Evolutionary conservation across 2,797 vertebrate species (phyloP).

Genomic region (Synaphobranchus kaupii): DNA sequence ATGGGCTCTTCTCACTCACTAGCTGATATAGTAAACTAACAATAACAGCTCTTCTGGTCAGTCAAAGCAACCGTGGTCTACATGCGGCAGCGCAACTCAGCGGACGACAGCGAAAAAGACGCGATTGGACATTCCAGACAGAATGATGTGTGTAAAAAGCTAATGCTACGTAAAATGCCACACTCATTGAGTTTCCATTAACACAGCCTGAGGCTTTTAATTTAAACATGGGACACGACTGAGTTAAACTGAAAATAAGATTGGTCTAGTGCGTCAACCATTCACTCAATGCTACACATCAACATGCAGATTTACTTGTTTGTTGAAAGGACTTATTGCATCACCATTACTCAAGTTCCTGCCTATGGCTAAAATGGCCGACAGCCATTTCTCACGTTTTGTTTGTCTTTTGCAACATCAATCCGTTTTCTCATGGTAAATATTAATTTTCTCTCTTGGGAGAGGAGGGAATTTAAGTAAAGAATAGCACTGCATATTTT

Average conservation of each 20-base stretch:
- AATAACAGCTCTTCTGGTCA: neutral
- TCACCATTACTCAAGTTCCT: neutral
- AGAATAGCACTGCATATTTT: neutral
- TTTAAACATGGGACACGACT: neutral
- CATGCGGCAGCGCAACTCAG: neutral
- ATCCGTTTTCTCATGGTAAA: neutral
- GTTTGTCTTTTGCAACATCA: neutral
- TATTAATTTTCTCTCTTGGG: neutral
- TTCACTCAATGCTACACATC: neutral
- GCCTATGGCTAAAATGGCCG: neutral
- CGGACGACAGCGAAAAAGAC: neutral
- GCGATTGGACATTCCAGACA: no score
- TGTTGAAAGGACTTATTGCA: neutral
- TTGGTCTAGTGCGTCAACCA: neutral
- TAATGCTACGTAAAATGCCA: no score
- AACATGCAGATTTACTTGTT: neutral
- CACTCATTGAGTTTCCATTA: no score
- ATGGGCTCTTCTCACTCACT: no score
- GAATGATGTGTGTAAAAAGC: no score
- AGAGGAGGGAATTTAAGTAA: neutral
- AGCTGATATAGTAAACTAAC: neutral
- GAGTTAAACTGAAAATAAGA: neutral
- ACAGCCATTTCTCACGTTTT: neutral
- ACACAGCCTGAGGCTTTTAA: neutral
- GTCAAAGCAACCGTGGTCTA: neutral